Evolutionary conservation across 2,797 vertebrate species (phyloP), one percentile per base, ranked within the genome.

Genomic region (Melanotaenia parkinsoni): DNA sequence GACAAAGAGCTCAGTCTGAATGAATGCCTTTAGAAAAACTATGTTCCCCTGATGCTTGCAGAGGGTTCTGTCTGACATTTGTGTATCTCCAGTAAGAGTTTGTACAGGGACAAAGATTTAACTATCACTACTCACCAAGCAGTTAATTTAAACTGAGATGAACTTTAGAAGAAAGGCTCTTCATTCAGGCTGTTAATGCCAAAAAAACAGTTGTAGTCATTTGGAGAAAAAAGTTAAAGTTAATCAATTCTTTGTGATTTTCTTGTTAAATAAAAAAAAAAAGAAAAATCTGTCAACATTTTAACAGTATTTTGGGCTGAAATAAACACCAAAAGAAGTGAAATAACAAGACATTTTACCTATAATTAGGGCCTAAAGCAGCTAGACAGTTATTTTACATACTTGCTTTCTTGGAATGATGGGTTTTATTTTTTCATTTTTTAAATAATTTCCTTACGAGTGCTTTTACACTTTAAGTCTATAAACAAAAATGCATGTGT

Each of bases 101-200:
- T 50, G 62, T 38, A 24, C 68, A 18, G 8, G 58, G 60, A 72
- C 78, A 77, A 75, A 66, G 68, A 68, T 80, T 60, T 83, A 69
- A 80, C 78, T 80, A 66, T 81, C 38, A 35, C 56, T 57, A 8
- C 62, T 75, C 56, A 28, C 57, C 32, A 65, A 91, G 78, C 12
- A 70, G 77, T 92, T 89, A 91, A 86, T 93, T 89, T 84, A 83
- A 94, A 93, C 93, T 89, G 73, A 78, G 71, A 74, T 71, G 91
- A 93, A 90, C 95, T 95, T 51, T 91, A 86, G 90, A 89, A 72
- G 37, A 62, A 80, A 87, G 87, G 65, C 58, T 63, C 81, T 77
- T 87, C 74, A 72, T 63, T 63, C 80, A 87, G 78, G 81, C 70
- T 79, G 74, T 84, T 79, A 70, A 87, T 91, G 84, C 86, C 86